phyloP scores from a whole-genome alignment of 2,113 vertebrate species.

The Accipiter cooperii region DNA sequence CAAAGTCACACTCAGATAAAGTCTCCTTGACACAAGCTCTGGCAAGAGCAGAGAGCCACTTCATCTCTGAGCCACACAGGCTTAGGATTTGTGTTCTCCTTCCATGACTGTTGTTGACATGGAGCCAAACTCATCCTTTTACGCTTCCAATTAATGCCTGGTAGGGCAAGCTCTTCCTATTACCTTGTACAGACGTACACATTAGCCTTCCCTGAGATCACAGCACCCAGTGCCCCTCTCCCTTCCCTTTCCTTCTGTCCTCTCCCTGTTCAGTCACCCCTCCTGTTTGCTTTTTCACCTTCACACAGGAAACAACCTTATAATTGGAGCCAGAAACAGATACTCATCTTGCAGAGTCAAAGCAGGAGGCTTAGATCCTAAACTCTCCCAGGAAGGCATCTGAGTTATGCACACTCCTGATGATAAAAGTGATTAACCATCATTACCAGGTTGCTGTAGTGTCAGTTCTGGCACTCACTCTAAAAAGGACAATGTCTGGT shows the following conservation, averaged over 20 bases:
- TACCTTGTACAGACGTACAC: neutral
- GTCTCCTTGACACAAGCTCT: neutral
- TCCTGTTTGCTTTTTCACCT: neutral
- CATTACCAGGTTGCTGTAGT: neutral
- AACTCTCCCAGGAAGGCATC: neutral
- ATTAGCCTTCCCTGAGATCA: neutral
- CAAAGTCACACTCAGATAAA: neutral
- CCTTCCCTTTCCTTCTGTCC: neutral
- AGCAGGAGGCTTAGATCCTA: neutral
- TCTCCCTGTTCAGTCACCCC: neutral
- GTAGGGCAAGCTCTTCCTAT: neutral
- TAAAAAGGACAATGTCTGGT: neutral
- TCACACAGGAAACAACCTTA: neutral
- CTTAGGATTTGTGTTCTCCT: neutral
- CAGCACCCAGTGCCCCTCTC: neutral
- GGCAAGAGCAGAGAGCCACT: neutral
- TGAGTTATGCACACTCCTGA: neutral
- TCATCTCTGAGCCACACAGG: neutral
- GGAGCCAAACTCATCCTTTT: neutral
- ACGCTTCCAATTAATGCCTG: neutral
- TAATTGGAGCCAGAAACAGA: neutral
- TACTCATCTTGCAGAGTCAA: neutral
- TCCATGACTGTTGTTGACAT: neutral
- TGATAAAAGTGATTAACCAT: neutral
- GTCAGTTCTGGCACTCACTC: neutral